These are phyloP conservation scores for Chaetophractus vellerosus DNA, from an alignment of 2,797 vertebrate genomes.

Conservation along the genomic window DNA sequence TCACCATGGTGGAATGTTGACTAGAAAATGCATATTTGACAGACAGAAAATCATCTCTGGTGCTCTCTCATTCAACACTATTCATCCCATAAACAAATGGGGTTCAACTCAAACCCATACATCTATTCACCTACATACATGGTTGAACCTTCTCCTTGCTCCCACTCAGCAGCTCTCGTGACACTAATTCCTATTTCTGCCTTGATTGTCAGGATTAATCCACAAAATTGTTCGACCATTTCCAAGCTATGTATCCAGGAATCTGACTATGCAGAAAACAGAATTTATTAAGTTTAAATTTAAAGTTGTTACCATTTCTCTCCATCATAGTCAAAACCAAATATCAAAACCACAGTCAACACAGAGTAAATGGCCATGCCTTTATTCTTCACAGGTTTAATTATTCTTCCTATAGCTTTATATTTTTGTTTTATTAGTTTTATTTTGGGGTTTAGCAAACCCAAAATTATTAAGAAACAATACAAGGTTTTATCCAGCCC, in stretches of 20 bases:
- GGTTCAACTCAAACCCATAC: not conserved
- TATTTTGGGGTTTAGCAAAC: not conserved
- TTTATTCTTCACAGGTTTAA: not conserved
- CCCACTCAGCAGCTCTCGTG: not conserved
- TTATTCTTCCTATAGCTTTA: not conserved
- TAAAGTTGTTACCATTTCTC: slow-evolving; percentile 32
- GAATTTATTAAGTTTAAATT: slow-evolving; percentile 42
- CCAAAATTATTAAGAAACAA: slow-evolving; percentile 7
- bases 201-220: not conserved
- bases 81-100: not conserved
- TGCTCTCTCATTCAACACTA: not conserved
- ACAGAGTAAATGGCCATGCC: not conserved
- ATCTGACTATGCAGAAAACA: not conserved
- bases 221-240: not conserved
- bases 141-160: not conserved
- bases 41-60: not conserved
- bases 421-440: slow-evolving; percentile 30
- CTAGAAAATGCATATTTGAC: not conserved
- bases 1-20: not conserved
- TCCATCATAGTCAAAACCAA: slow-evolving; percentile 45
- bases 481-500: not conserved
- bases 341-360: not conserved
- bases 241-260: not conserved
- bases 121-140: too few relatives aligned
- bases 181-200: not conserved